phyloP scores from a whole-genome alignment of 2,888 invertebrate genomes.

The Loripinus fragilis region DNA sequence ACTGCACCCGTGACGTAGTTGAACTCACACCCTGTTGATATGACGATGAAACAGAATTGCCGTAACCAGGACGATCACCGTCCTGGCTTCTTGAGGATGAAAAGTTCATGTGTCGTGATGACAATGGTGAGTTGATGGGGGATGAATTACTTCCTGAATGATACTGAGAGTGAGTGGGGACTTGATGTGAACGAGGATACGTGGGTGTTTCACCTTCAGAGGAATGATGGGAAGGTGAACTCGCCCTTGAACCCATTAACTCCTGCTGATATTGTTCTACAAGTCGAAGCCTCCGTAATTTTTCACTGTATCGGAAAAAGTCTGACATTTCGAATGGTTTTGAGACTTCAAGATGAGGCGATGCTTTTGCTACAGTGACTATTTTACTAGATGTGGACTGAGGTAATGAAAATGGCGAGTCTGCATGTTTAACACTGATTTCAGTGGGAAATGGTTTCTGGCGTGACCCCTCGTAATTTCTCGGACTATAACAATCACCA shows the following conservation, averaged over 20 bases:
- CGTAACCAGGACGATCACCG: constrained; percentile 40
- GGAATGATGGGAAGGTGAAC: constrained; percentile 73
- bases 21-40: constrained; percentile 46
- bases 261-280: constrained; percentile 78
- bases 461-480: constrained; percentile 66
- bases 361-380: constrained; percentile 74
- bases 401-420: constrained; percentile 58
- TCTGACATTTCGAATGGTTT: constrained; percentile 99
- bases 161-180: constrained; percentile 25
- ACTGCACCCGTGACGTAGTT: constrained; percentile 67
- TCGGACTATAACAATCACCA: constrained; percentile 72
- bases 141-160: constrained; percentile 41
- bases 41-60: constrained; percentile 42
- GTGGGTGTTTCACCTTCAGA: constrained; percentile 73
- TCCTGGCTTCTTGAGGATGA: constrained; percentile 23
- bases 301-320: constrained; percentile 98
- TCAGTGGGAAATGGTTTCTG: constrained; percentile 41
- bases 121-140: constrained; percentile 47
- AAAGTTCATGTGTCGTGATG: constrained; percentile 54
- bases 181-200: constrained; percentile 40
- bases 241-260: constrained; percentile 71
- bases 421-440: constrained; percentile 53
- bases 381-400: constrained; percentile 68
- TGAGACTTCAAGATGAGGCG: constrained; percentile 89
- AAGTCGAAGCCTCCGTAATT: constrained; percentile 89